Evolutionary conservation across 2,797 vertebrate genomes (phyloP), one percentile per base, ranked within the genome.

Genomic region (Argentina silus): DNA sequence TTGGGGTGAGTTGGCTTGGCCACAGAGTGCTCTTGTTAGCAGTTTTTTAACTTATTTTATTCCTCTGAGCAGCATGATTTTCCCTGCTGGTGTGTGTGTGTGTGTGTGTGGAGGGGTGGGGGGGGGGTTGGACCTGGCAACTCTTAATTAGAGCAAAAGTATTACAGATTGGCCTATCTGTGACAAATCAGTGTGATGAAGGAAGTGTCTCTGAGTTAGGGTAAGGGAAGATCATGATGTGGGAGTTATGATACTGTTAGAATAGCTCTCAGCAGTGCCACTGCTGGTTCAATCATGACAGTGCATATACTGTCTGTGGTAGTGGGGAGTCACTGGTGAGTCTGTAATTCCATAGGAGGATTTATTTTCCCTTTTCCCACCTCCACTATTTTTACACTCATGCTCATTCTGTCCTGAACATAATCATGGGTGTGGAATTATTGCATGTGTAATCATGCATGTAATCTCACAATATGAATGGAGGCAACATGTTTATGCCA

Each of bases 1-100:
- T 88, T 86, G 74, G 84, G 84, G 77, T 83, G 86, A 88, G 78
- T 88, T 86, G 79, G 78, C 81, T 87, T 74, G 85, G 86, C 83
- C 72, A 70, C 85, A 80, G 77, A 80, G 74, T 1, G 55, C 84
- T 87, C 86, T 88, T 51, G 86, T 89, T 87, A 89, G 88, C 85
- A 76, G 85, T 84, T 79, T 81, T 79, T 80, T 78, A 67, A 80
- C 77, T 11, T 78, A 77, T 83, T 81, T 85, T 78, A 48, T 84
- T 85, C 81, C 81, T 73, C 70, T 17, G 73, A 80, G 79, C 78
- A 27, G 62, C 60, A 21, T 7, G 56, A 60, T 27, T 56, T 43
- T 1, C 50, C 80, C 72, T 64, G 77, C 67, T 9, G 47, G 11
- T 27, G 47, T 15, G 4, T 7, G 12, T 0, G 48, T 27, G 47